These are phyloP conservation scores for Troilus luridus DNA, from an alignment of 2,888 invertebrate species.

Conservation along the genomic window DNA sequence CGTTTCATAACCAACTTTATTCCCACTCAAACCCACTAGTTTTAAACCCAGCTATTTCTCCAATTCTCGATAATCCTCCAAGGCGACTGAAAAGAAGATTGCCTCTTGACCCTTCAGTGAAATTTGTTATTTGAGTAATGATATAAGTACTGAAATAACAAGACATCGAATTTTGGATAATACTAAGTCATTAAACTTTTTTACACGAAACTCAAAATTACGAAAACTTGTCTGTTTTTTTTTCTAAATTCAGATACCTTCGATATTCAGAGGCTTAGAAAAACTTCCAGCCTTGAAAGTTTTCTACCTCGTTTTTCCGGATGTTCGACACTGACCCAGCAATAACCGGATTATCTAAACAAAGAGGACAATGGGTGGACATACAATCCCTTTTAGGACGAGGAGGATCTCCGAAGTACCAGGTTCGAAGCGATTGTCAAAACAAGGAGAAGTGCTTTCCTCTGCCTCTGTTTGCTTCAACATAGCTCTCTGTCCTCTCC, in stretches of 20 bases:
- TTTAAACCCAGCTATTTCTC: too few species aligned
- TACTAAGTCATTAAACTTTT: too few species aligned
- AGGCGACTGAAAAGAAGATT: too few species aligned
- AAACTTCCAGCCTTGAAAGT: not conserved
- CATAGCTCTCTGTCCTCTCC: not conserved
- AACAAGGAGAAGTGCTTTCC: constrained; percentile 17
- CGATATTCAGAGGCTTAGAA: not conserved
- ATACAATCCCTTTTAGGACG: constrained; percentile 25
- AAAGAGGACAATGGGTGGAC: not conserved
- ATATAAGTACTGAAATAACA: too few species aligned
- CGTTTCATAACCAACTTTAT: too few species aligned
- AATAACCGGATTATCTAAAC: constrained; percentile 20
- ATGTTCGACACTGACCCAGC: not conserved
- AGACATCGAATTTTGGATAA: too few species aligned
- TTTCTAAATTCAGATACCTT: not conserved
- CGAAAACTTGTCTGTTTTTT: not conserved
- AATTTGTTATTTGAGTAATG: too few species aligned
- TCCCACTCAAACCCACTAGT: too few species aligned
- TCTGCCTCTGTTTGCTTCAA: not conserved
- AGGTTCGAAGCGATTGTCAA: not conserved
- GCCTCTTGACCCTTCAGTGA: too few species aligned
- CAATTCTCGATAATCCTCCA: too few species aligned
- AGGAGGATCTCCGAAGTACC: not conserved
- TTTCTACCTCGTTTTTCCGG: not conserved
- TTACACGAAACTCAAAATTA: not conserved